Evolutionary conservation across 2,888 invertebrate species (phyloP), one percentile per base, ranked within the genome.

Genomic region (Lasius platythorax): DNA sequence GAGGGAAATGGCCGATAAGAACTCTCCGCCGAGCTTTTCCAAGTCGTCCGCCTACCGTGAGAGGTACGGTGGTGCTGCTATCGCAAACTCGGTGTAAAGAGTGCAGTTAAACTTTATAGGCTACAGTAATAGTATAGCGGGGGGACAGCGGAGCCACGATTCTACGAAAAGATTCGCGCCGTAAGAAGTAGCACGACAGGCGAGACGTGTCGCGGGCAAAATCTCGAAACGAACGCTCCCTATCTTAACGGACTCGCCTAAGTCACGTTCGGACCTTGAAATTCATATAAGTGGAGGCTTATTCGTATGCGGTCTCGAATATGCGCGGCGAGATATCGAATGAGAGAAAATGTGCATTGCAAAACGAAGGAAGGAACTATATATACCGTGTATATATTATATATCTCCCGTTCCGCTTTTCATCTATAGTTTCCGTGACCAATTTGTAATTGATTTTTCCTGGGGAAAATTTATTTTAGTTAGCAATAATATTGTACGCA

Each of bases 71-170:
- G 79, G 67, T 46, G 67, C 83, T 85, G 88, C 89, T 93, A 93
- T 93, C 92, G 87, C 91, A 70, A 90, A 89, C 88, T 91, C 89
- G 87, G 88, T 90, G 91, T 87, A 89, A 92, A 92, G 90, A 89
- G 87, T 83, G 90, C 91, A 91, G 92, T 92, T 92, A 89, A 89
- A 89, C 90, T 93, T 92, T 93, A 91, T 91, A 92, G 91, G 90
- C 86, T 79, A 85, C 82, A 85, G 83, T 85, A 61, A 76, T 86
- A 87, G 84, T 84, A 82, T 83, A 79, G 75, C 63, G 83, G 78
- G 82, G 83, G 82, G 82, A 81, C 84, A 81, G 53, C 67, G 70
- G 30, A 58, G 78, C 53, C 66, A 50, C 83, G 86, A 73, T 88
- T 86, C 43, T 56, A n/a, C 30, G 84, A 86, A 86, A 84, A 87